Conservation (phyloP, 2,888 invertebrate genomes). For the Leptopilina drosophilae region DNA sequence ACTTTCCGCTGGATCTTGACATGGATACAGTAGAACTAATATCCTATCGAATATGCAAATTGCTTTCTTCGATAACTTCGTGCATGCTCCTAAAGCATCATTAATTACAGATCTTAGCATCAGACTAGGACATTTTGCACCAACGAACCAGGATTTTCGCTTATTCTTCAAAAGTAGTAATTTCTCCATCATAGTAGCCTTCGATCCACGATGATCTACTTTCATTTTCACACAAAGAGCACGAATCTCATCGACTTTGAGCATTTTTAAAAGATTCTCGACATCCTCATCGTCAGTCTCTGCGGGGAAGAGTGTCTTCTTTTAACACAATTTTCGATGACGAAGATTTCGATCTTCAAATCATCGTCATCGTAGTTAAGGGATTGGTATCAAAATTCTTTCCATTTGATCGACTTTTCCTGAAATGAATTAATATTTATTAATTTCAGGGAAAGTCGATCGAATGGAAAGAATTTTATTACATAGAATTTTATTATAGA, state of each 20-base stretch:
- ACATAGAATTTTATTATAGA: no score
- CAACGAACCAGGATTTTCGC: slow-evolving; percentile 63
- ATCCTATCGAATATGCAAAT: slow-evolving; percentile 64
- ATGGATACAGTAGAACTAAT: slow-evolving; percentile 66
- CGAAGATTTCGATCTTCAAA: no score
- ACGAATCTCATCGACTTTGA: slow-evolving; percentile 63
- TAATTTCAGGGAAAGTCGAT: no score
- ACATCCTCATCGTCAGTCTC: slow-evolving; percentile 51
- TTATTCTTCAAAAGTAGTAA: slow-evolving; percentile 58
- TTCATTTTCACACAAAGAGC: slow-evolving; percentile 63
- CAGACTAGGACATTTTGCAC: slow-evolving; percentile 60
- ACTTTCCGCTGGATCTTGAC: slow-evolving; percentile 62
- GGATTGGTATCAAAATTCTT: no score
- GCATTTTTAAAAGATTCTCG: slow-evolving; percentile 59
- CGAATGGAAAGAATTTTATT: no score
- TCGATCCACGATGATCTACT: slow-evolving; percentile 57
- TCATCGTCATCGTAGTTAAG: no score
- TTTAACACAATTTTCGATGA: no score
- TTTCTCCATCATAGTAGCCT: slow-evolving; percentile 56
- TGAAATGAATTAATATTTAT: no score
- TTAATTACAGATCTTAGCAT: slow-evolving; percentile 54
- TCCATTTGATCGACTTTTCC: no score
- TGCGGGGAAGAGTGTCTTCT: no score
- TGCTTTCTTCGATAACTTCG: slow-evolving; percentile 60
- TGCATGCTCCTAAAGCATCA: slow-evolving; percentile 59